phyloP scores from a whole-genome alignment of 2,888 invertebrate species.

The Quadroppia sp. region DNA sequence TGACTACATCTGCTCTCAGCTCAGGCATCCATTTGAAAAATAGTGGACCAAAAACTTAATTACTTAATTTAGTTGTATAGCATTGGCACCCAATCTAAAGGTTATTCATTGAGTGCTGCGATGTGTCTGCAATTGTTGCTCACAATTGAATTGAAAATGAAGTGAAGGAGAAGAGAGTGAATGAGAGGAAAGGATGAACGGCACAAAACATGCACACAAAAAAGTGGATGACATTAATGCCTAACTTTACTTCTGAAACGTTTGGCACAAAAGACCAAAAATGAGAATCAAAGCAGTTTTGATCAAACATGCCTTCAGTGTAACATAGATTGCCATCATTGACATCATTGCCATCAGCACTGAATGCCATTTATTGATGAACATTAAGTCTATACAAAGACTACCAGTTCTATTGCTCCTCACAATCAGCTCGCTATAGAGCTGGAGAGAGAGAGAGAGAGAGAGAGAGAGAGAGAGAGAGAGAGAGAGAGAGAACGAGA shows the following conservation, averaged over 20 bases:
- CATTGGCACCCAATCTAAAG: neutral
- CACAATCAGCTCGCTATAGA: neutral
- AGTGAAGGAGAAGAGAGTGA: neutral
- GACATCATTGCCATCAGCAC: conserved; percentile 24
- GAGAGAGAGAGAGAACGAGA: neutral
- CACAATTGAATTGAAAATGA: conserved; percentile 9
- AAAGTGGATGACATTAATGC: conserved; percentile 34
- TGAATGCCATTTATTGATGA: conserved; percentile 37
- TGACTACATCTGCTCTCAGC: conserved; percentile 11
- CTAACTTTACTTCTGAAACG: neutral
- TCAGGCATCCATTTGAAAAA: conserved; percentile 8
- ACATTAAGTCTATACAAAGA: conserved; percentile 35
- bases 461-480: neutral
- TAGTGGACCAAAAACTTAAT: neutral
- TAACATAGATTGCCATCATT: conserved; percentile 26
- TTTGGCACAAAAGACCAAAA: conserved; percentile 32
- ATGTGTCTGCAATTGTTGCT: conserved; percentile 27
- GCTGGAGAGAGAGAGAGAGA: neutral
- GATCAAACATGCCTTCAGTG: conserved; percentile 14
- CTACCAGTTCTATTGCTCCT: conserved; percentile 8
- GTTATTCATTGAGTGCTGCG: conserved; percentile 10
- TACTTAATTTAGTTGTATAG: conserved; percentile 30
- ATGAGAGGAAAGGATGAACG: conserved; percentile 22
- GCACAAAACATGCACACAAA: neutral
- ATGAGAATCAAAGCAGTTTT: conserved; percentile 29